Base-by-base conservation (phyloP, 2,888 invertebrate genomes). In the Mystacides longicornis region DNA sequence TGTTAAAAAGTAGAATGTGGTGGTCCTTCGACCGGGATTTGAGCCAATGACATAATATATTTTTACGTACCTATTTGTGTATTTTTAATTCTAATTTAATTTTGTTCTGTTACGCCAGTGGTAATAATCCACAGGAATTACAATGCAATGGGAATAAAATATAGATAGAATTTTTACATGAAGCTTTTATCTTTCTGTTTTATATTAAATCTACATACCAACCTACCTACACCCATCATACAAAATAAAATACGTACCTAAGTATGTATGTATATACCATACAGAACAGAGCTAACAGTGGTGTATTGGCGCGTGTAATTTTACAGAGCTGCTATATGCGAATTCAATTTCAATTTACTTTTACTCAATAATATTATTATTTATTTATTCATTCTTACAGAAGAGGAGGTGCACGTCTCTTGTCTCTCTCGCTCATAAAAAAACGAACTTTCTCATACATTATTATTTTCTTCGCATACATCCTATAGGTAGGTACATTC, bases 331-430 rank as follows among this genome's bases (percentile, higher is more conserved):
- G 51, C 11, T 5, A 7, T 27, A 55, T 77, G 77, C 77, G 77
- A 77, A 77, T 77, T 77, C 77, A 77, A 77, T 77, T 77, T 74
- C 76, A 77, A 76, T 77, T 77, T 77, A 74, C 77, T 71, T 76
- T 77, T 76, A 57, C 7, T 27, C 27, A 27, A 27, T 27, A 27
- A 27, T 18, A 43, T 5, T 43, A 9, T 43, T 18, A 11, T 43
- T 16, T 43, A 43, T 43, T 43, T 43, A 16, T 43, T 43, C 14
- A 43, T 43, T 18, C 43, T 9, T 9, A n/a, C n/a, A n/a, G n/a
- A n/a, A n/a, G n/a, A n/a, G n/a, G n/a, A n/a, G n/a, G n/a, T n/a
- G n/a, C n/a, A n/a, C n/a, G n/a, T n/a, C n/a, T n/a, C n/a, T n/a
- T n/a, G n/a, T n/a, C n/a, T n/a, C n/a, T n/a, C n/a, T n/a, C n/a